These are phyloP conservation scores for Cossypha dichroa DNA, from an alignment of 2,797 vertebrate species.

Conservation along the genomic window DNA sequence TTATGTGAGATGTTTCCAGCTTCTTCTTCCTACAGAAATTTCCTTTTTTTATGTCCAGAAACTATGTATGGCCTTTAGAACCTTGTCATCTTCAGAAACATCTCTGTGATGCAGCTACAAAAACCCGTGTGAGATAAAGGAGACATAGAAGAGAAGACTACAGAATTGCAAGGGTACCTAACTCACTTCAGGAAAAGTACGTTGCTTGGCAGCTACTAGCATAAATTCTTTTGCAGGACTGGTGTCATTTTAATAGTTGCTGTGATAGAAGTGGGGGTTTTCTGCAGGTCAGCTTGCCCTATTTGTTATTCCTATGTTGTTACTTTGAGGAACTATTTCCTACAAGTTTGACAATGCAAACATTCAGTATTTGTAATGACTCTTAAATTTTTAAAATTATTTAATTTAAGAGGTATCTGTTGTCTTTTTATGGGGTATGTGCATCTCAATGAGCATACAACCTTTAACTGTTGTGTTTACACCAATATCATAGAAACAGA, in stretches of 20 bases:
- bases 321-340: neutral
- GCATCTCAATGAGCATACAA: fast-evolving
- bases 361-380: neutral
- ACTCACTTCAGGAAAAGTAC: neutral
- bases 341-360: neutral
- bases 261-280: fast-evolving
- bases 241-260: neutral
- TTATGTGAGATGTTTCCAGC: neutral
- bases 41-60: neutral
- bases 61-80: neutral
- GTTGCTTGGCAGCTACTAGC: neutral
- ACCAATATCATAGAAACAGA: neutral
- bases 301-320: neutral
- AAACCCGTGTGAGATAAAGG: neutral
- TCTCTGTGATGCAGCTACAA: neutral
- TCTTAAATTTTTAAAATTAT: too few species aligned
- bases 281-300: neutral
- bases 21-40: neutral
- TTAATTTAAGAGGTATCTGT: neutral
- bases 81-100: neutral
- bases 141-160: neutral
- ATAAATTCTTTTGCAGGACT: neutral
- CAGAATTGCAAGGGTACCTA: neutral
- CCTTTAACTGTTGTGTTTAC: neutral
- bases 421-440: neutral